phyloP scores from a whole-genome alignment of 2,797 vertebrate species.

The Urocyon cinereoargenteus region DNA sequence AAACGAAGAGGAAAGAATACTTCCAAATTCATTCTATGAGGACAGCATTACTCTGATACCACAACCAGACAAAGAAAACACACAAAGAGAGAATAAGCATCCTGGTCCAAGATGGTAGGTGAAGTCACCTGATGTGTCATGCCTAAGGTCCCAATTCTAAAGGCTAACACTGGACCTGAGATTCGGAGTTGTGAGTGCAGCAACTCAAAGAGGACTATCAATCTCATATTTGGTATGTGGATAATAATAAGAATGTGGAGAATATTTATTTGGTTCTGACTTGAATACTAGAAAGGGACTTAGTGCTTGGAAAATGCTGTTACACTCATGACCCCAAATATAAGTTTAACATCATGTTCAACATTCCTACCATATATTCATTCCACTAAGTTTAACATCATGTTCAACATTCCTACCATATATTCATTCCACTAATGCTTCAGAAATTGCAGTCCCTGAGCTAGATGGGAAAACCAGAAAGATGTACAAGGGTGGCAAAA shows the following conservation, averaged over 20 bases:
- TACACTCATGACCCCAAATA: slow-evolving; percentile 94
- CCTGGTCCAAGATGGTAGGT: slow-evolving; percentile 90
- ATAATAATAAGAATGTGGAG: slow-evolving; percentile 95
- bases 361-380: slow-evolving; percentile 95
- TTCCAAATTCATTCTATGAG: not conserved
- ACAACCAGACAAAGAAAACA: not conserved
- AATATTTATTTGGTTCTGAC: slow-evolving; percentile 96
- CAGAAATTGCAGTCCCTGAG: slow-evolving; percentile 95
- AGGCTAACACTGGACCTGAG: slow-evolving; percentile 93
- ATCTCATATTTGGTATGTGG: slow-evolving; percentile 93
- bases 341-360: slow-evolving; percentile 94
- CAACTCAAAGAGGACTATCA: slow-evolving; percentile 95
- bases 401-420: slow-evolving; percentile 94
- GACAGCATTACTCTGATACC: not conserved
- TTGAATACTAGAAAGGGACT: slow-evolving; percentile 94
- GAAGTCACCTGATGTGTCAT: slow-evolving; percentile 91
- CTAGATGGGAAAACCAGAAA: slow-evolving; percentile 96
- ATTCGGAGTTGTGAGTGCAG: slow-evolving; percentile 93
- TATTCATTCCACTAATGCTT: slow-evolving; percentile 92
- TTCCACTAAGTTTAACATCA: slow-evolving; percentile 93
- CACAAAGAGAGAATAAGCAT: not conserved
- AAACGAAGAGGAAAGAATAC: not conserved
- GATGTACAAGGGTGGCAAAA: slow-evolving; percentile 96
- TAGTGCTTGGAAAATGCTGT: slow-evolving; percentile 93
- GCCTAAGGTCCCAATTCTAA: slow-evolving; percentile 93